Conservation (phyloP, 2,888 invertebrate species). For the Lacanobia oleracea region DNA sequence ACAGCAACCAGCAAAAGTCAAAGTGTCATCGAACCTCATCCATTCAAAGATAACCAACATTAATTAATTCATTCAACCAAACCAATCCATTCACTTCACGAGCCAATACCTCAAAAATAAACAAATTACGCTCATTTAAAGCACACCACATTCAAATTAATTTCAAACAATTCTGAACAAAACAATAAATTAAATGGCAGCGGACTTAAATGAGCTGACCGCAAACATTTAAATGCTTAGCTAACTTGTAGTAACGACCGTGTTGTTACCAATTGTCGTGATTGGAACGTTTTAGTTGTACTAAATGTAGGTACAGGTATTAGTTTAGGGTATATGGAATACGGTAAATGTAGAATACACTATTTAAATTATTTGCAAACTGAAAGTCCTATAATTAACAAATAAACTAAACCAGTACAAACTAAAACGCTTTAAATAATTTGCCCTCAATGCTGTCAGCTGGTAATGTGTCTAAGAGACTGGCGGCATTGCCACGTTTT, state of each 20-base stretch:
- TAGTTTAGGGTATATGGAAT: background rate
- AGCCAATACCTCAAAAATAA: slow-evolving; percentile 26
- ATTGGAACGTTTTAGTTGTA: slow-evolving; percentile 24
- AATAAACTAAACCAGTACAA: too few species aligned
- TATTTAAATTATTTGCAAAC: too few species aligned
- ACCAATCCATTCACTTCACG: background rate
- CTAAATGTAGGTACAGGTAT: background rate
- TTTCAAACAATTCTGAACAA: slow-evolving; percentile 47
- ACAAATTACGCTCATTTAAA: slow-evolving; percentile 38
- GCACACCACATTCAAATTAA: slow-evolving; percentile 46
- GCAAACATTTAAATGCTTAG: slow-evolving; percentile 57
- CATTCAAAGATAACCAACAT: background rate
- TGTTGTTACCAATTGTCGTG: slow-evolving; percentile 25
- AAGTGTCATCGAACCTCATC: background rate
- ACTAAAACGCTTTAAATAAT: too few species aligned
- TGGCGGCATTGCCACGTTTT: too few species aligned
- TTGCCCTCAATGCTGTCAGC: too few species aligned
- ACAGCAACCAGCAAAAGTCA: background rate
- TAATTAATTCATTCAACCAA: slow-evolving; percentile 5
- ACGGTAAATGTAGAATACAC: too few species aligned
- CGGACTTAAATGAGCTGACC: slow-evolving; percentile 47
- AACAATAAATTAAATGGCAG: slow-evolving; percentile 48
- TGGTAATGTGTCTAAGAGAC: too few species aligned
- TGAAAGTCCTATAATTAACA: too few species aligned
- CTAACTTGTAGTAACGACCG: slow-evolving; percentile 47